Base-by-base conservation (phyloP, 2,113 vertebrate genomes). In the Nothocercus nigrocapillus region DNA sequence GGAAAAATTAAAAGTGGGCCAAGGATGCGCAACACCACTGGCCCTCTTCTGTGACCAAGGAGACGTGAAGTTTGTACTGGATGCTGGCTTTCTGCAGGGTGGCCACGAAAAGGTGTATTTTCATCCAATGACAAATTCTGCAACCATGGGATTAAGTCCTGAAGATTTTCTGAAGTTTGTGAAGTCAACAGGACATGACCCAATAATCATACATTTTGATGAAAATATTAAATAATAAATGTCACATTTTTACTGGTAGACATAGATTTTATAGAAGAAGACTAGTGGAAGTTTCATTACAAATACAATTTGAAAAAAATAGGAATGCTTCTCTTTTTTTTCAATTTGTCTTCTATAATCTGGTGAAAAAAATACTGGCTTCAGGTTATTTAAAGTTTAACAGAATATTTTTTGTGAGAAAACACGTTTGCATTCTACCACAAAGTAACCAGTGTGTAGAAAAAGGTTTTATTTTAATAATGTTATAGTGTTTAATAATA, bases 91-190 rank as follows among this genome's bases (percentile, higher is more conserved):
- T 94, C 88, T 99, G 38, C 94, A 98, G 72, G 98, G 98, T 10
- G 98, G 98, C 40, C 98, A 99, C 0, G 90, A 98, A 22, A 98
- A 95, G 92, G 91, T 99, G 2, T 99, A 98, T 93, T 99, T 99
- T 91, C 99, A 99, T 95, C 99, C 99, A 21, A 99, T 99, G 99
- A 99, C 98, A 83, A 99, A 99, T 58, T 75, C 97, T 34, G 99
- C 99, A 83, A 99, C 98, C 80, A 97, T 99, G 98, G 99, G 99
- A 44, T 91, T 99, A 22, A 98, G 93, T 49, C 99, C 98, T 0
- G 95, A 98, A 0, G 98, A 99, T 95, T 98, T 99, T 47, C 76
- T 99, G 69, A 96, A 74, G 63, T 99, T 99, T 93, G 97, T 99
- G 84, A 98, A 96, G 93, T 98, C 97, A 28, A 99, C 99, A 27